Base-by-base conservation (phyloP, 2,888 invertebrate species). In the Chrysolina oricalcia region DNA sequence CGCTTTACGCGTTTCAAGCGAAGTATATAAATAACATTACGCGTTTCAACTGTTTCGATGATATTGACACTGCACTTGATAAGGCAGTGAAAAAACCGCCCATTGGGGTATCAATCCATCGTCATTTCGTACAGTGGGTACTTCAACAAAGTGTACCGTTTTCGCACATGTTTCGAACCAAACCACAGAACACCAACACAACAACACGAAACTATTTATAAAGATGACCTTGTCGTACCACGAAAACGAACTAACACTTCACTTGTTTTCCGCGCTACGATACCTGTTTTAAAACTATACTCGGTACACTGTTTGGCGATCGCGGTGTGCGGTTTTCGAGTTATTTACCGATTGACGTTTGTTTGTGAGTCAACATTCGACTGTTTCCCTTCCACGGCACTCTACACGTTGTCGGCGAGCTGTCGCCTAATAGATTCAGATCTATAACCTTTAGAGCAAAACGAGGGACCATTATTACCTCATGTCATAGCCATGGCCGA, bases 391-490 rank as follows among this genome's bases (percentile, higher is more conserved):
- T 59, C 59, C 59, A 59, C 59, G 59, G 59, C 59, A 35, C 59
- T 59, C 59, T 27, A 59, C 59, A 50, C n/a, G 59, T 10, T 59
- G 59, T 59, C 59, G 59, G 35, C 59, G 59, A 59, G 59, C 59
- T 59, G 59, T 59, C 59, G 59, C 59, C 59, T 17, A 59, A 35
- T 35, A 59, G 59, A 59, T 59, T 27, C 11, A 27, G 35, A 59
- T 59, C 59, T n/a, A 59, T 59, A 59, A 59, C 59, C 59, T 59
- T 59, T 59, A 59, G 59, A 59, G 59, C 59, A 59, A 59, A 59
- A 59, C 59, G 35, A 59, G 59, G 27, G 59, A 59, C 59, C 13
- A 53, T 53, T 59, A 59, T 59, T 59, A 59, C 59, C 59, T 59
- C 59, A 59, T 59, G 3, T 59, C n/a, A 53, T 53, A 59, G 59